A percentile compares a stretch with the other conserved stretches of the same genome.
Conservation (phyloP, 1,140 invertebrate species). For the Lineus longissimus region DNA sequence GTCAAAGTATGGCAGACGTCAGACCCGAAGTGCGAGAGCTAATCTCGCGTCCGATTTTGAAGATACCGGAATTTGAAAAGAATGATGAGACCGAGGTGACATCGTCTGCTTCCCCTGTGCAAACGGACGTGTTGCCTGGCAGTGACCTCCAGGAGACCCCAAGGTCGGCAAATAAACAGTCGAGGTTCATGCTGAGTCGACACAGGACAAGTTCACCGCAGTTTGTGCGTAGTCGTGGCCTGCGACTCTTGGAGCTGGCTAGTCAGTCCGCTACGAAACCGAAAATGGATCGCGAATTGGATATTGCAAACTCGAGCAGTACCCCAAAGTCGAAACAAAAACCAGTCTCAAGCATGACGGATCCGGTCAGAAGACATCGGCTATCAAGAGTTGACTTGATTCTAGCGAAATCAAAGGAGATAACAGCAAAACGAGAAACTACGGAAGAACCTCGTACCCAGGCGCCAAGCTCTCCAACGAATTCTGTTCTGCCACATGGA, state of each 20-base stretch:
- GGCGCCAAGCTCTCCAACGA: background rate
- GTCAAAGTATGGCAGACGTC: too few species aligned
- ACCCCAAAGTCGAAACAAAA: too few species aligned
- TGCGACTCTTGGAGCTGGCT: background rate
- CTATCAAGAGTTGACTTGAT: background rate
- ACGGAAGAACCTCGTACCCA: background rate
- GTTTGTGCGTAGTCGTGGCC: background rate
- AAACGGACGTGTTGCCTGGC: background rate
- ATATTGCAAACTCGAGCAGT: background rate
- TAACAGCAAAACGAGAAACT: too few species aligned
- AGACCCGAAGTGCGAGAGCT: too few species aligned
- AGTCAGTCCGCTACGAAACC: background rate
- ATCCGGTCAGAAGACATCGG: too few species aligned
- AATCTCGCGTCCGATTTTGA: too few species aligned
- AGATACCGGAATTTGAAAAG: too few species aligned
- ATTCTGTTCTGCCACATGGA: too few species aligned
- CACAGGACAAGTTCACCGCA: background rate
- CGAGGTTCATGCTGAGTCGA: background rate
- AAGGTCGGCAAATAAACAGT: background rate
- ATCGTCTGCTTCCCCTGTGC: background rate
- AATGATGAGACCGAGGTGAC: background rate
- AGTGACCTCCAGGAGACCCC: background rate
- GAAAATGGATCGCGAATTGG: background rate
- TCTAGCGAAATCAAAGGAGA: background rate
- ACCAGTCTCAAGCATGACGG: too few species aligned